These are phyloP conservation scores for Tipula lateralis DNA, from an alignment of 2,888 invertebrate genomes.

Conservation along the genomic window DNA sequence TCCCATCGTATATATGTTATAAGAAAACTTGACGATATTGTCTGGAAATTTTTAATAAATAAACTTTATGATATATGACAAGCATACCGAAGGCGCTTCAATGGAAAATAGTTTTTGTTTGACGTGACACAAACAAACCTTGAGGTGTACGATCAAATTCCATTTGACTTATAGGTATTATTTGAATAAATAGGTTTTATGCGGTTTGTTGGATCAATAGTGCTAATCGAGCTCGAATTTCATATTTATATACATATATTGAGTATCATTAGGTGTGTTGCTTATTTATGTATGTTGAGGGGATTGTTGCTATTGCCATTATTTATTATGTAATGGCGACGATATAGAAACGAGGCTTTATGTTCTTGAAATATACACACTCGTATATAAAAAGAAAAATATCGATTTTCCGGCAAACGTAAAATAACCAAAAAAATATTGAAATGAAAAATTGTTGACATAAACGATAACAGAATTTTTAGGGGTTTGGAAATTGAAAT, in stretches of 20 bases:
- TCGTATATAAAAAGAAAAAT: neutral
- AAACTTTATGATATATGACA: neutral
- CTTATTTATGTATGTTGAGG: neutral
- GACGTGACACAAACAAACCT: neutral
- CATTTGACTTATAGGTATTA: neutral
- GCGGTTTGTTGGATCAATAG: neutral
- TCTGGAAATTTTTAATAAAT: neutral
- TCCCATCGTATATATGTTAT: too few species aligned
- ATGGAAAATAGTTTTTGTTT: neutral
- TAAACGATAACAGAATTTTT: neutral
- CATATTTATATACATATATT: neutral
- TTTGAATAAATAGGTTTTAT: neutral
- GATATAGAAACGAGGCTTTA: neutral
- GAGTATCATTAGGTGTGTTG: neutral
- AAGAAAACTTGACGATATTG: slow-evolving; percentile 2
- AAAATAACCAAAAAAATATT: neutral
- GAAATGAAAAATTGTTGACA: neutral
- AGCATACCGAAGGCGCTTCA: slow-evolving; percentile 1
- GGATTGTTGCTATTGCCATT: neutral
- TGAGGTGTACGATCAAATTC: slow-evolving; percentile 24
- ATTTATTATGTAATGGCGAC: neutral
- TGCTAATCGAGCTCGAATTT: neutral
- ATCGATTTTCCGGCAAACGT: neutral
- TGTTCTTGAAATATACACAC: neutral
- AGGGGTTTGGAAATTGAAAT: neutral